phyloP scores from a whole-genome alignment of 2,797 vertebrate species.

The Acridotheres tristis region DNA sequence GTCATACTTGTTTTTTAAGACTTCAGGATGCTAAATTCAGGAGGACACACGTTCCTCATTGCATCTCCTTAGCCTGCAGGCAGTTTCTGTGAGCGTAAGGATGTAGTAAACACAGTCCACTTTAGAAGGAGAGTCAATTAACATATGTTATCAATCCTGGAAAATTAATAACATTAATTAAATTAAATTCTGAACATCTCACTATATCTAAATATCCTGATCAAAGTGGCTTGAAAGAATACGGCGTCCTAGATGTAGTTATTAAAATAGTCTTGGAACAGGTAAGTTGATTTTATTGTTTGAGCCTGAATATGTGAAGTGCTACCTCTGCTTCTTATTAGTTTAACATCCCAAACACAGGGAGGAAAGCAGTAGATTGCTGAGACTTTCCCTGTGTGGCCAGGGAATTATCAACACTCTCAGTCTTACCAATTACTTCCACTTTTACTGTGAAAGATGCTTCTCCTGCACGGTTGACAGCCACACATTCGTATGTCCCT shows the following conservation, averaged over 20 bases:
- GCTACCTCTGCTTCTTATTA: neutral
- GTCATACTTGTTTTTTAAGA: neutral
- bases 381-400: neutral
- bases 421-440: constrained; percentile 86
- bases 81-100: neutral
- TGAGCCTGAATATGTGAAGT: neutral
- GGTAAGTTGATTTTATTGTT: neutral
- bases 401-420: neutral
- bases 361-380: neutral
- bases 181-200: neutral
- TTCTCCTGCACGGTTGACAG: constrained; percentile 91
- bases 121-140: neutral
- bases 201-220: neutral
- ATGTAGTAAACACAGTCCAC: neutral
- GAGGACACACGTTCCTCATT: neutral
- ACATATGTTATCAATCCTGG: neutral
- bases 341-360: neutral
- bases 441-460: constrained; percentile 85
- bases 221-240: neutral
- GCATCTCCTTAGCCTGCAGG: neutral
- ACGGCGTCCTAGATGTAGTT: fast-evolving
- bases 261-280: neutral
- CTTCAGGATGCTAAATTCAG: neutral
- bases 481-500: constrained; percentile 89
- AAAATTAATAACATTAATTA: neutral